These are phyloP conservation scores for Dicentrarchus labrax DNA, from an alignment of 2,113 vertebrate genomes.

Conservation along the genomic window DNA sequence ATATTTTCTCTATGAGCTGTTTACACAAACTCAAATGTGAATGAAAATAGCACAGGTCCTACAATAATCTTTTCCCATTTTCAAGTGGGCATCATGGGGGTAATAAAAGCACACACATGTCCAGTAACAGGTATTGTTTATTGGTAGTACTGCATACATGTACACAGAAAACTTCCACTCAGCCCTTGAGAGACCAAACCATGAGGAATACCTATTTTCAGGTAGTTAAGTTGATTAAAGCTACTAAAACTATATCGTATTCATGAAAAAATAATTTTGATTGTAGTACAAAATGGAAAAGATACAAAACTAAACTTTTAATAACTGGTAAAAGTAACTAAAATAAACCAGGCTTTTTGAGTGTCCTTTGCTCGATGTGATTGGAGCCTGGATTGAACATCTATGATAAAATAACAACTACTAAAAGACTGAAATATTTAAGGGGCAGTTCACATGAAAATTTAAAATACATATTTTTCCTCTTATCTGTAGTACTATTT, in stretches of 20 bases:
- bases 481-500: no score
- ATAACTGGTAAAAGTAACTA: conserved; percentile 60
- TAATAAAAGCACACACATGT: not conserved
- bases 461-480: no score
- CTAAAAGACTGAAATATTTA: conserved; percentile 50
- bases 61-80: not conserved
- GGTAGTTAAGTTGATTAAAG: conserved; percentile 75
- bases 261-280: conserved; percentile 77
- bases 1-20: conserved; percentile 15
- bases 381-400: conserved; percentile 59
- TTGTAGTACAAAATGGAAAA: conserved; percentile 77
- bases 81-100: not conserved
- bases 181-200: conserved; percentile 53
- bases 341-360: conserved; percentile 46
- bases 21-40: conserved; percentile 56
- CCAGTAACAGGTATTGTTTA: conserved; percentile 73
- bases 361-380: conserved; percentile 54
- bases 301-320: conserved; percentile 75
- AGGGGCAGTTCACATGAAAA: not conserved
- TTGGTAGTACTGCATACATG: conserved; percentile 78
- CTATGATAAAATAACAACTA: conserved; percentile 43
- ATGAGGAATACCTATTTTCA: conserved; percentile 62
- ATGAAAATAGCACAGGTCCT: conserved; percentile 19
- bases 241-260: conserved; percentile 72
- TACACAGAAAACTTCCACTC: conserved; percentile 64